Conservation (phyloP, 1,140 invertebrate species). For the Delia radicum region DNA sequence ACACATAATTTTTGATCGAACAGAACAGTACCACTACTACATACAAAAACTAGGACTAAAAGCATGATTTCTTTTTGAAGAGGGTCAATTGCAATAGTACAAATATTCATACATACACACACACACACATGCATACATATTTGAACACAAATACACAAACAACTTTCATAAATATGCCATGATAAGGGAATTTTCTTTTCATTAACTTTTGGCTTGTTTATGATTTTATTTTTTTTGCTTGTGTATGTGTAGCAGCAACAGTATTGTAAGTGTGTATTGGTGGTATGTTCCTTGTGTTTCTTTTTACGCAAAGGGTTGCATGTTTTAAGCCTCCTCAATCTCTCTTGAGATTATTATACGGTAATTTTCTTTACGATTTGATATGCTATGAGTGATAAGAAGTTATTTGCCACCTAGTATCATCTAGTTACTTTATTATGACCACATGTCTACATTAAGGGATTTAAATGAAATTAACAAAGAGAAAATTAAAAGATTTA, state of each 20-base stretch:
- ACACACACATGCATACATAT: neutral
- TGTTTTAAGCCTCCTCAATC: conserved; percentile 7
- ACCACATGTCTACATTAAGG: neutral
- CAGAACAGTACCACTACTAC: conserved; percentile 24
- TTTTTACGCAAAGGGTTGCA: conserved; percentile 17
- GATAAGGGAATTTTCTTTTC: conserved; percentile 25
- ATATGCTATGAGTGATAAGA: conserved; percentile 48
- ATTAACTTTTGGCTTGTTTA: conserved; percentile 23
- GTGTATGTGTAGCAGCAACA: neutral
- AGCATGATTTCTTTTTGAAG: conserved; percentile 15
- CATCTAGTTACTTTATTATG: neutral
- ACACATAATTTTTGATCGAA: conserved; percentile 56
- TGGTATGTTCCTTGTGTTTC: neutral
- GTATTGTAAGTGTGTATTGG: neutral
- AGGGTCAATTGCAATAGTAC: conserved; percentile 13
- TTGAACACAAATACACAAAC: neutral
- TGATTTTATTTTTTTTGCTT: conserved; percentile 10
- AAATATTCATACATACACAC: neutral
- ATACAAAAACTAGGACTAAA: too few relatives aligned
- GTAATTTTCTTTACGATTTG: conserved; percentile 47
- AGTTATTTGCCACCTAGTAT: conserved; percentile 46
- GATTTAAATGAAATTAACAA: neutral
- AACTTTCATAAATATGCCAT: conserved; percentile 6
- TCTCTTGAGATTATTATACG: conserved; percentile 40
- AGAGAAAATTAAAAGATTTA: neutral